Conservation (phyloP, 2,888 invertebrate genomes). For the Pantelozetes paolii region DNA sequence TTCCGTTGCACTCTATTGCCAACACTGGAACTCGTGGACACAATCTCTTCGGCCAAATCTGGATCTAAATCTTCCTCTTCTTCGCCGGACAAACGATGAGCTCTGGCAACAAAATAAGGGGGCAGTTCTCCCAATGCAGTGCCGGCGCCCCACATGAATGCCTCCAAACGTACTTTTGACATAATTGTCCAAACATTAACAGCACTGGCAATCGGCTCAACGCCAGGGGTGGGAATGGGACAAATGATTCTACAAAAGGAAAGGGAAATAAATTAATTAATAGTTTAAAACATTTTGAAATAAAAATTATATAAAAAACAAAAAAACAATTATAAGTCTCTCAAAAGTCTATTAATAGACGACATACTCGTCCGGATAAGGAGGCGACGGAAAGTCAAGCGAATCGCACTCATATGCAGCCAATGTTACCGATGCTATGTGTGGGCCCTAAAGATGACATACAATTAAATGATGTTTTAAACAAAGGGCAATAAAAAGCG, state of each 20-base stretch:
- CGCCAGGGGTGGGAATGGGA: slow-evolving; percentile 58
- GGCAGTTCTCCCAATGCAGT: slow-evolving; percentile 98
- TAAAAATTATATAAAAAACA: no score
- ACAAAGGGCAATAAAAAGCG: no score
- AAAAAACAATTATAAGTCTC: no score
- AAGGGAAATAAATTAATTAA: no score
- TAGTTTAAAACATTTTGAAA: no score
- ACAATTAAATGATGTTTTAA: no score
- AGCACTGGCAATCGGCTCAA: slow-evolving; percentile 55
- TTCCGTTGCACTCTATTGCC: background rate
- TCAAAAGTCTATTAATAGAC: slow-evolving; percentile 58
- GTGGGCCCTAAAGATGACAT: slow-evolving; percentile 68
- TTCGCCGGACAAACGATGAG: slow-evolving; percentile 40
- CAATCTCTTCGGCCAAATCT: background rate
- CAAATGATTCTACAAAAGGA: slow-evolving; percentile 73
- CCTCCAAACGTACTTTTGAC: slow-evolving; percentile 83
- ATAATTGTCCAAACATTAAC: slow-evolving; percentile 89
- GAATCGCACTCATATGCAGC: slow-evolving; percentile 96
- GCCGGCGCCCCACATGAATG: slow-evolving; percentile 88
- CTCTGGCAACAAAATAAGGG: slow-evolving; percentile 99
- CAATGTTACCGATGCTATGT: slow-evolving; percentile 94
- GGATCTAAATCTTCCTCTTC: slow-evolving; percentile 33
- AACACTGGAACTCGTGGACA: background rate
- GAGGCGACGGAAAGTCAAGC: slow-evolving; percentile 92
- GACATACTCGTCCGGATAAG: slow-evolving; percentile 87